Base-by-base conservation (phyloP, 1,140 invertebrate species). In the Nilaparvata lugens region DNA sequence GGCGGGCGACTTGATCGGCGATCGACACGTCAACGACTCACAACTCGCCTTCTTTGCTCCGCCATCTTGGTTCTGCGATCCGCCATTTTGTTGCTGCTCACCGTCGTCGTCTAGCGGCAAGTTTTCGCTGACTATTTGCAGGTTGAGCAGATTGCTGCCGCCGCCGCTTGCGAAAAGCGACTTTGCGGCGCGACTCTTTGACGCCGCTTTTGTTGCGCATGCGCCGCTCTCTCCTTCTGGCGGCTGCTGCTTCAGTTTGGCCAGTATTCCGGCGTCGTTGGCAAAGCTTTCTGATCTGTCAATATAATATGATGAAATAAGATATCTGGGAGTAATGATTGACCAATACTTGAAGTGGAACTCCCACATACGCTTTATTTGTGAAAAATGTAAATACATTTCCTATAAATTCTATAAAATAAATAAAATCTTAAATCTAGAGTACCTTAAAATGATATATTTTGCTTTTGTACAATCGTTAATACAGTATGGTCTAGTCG, bases 201-300 rank as follows among this genome's bases (percentile, higher is more conserved):
- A 28, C 28, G 28, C 28, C 31, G 2, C 7, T 4, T n/a, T n/a
- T n/a, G n/a, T 11, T 4, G 3, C 31, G 31, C n/a, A 35, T 35
- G 7, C 13, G 31, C 31, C 31, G 31, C 9, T 66, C 64, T 45
- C 63, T 54, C 28, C 66, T 69, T 43, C 62, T 63, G 0, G 56
- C 56, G 19, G 43, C 9, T 35, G 31, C 31, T 35, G 31, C 7
- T 84, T 81, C 38, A 88, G 71, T 66, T 88, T 88, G 61, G 82
- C 81, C 61, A 90, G 74, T 35, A 89, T 84, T 67, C 86, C 82
- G 4, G 85, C 84, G 72, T 89, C 88, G 19, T 82, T 85, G 0
- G 83, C 87, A 71, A 87, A 87, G 70, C 84, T 88, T 66, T 87
- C 83, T 2, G 84, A 86, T 54, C 84, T 76, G 57, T n/a, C 14